Evolutionary conservation across 2,797 vertebrate genomes (phyloP).

Genomic region (Sciurus vulgaris): DNA sequence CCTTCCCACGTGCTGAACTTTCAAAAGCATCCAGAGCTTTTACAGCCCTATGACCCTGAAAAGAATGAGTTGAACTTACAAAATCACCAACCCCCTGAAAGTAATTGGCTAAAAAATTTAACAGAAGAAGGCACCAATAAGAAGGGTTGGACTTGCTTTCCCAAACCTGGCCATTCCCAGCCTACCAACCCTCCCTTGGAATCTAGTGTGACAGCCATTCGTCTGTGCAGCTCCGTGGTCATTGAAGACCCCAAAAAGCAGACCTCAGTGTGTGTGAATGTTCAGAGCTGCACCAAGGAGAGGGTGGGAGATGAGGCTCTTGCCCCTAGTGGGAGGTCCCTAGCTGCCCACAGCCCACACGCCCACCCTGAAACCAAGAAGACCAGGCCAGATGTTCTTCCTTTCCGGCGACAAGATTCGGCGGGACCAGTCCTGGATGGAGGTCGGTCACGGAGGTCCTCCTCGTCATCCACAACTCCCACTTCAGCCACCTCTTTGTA

Average conservation of each 20-base stretch:
- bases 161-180: conserved; percentile 83
- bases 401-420: conserved; percentile 93
- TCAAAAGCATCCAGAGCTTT: conserved; percentile 95
- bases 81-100: conserved; percentile 84
- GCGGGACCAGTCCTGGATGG: conserved; percentile 91
- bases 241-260: conserved; percentile 85
- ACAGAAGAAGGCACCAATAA: conserved; percentile 82
- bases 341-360: conserved; percentile 85
- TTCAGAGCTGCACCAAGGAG: conserved; percentile 81
- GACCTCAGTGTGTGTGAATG: conserved; percentile 82
- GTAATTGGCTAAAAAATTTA: conserved; percentile 81
- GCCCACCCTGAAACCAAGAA: conserved; percentile 88
- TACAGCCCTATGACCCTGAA: conserved; percentile 95
- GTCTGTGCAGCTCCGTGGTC: conserved; percentile 77
- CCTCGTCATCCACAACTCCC: conserved; percentile 91
- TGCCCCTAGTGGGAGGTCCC: conserved; percentile 82
- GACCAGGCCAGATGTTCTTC: conserved; percentile 93
- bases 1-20: conserved; percentile 92
- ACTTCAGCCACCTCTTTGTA: conserved; percentile 88
- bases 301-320: conserved; percentile 79
- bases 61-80: conserved; percentile 89
- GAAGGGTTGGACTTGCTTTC: conserved; percentile 84
- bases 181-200: conserved; percentile 53
- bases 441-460: conserved; percentile 92
- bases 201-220: conserved; percentile 79